These are phyloP conservation scores for Hemicordylus capensis DNA, from an alignment of 2,113 vertebrate species.

Conservation along the genomic window DNA sequence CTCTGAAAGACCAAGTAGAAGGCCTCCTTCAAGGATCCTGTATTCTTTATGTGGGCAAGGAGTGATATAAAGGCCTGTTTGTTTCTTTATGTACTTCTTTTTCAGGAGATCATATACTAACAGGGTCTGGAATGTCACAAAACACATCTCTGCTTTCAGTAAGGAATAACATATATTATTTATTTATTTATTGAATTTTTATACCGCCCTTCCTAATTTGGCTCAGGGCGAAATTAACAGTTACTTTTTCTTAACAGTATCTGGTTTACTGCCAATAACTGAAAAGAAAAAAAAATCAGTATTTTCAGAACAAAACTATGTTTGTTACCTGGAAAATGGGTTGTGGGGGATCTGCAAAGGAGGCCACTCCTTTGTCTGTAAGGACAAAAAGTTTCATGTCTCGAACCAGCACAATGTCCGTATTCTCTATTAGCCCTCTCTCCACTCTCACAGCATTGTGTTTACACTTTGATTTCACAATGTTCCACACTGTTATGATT, in stretches of 20 bases:
- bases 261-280: neutral
- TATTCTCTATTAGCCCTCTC: conserved; percentile 64
- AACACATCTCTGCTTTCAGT: neutral
- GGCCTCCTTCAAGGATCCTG: conserved; percentile 56
- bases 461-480: conserved; percentile 56
- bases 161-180: neutral
- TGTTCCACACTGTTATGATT: conserved; percentile 66
- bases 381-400: conserved; percentile 70
- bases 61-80: conserved; percentile 61
- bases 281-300: neutral
- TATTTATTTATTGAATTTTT: neutral
- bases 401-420: conserved; percentile 58
- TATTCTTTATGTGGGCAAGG: conserved; percentile 73
- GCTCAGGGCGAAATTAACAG: too few relatives aligned
- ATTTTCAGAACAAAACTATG: conserved; percentile 14
- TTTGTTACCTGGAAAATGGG: conserved; percentile 67
- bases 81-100: conserved; percentile 69
- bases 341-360: conserved; percentile 47
- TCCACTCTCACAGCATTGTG: conserved; percentile 65
- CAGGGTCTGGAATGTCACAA: conserved; percentile 51
- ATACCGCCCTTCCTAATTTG: too few relatives aligned
- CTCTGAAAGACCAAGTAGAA: conserved; percentile 74
- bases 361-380: conserved; percentile 58
- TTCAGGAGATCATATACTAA: conserved; percentile 73
- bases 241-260: neutral